These are phyloP conservation scores for Lacerta bilineata DNA, from an alignment of 2,797 vertebrate genomes.

Conservation along the genomic window DNA sequence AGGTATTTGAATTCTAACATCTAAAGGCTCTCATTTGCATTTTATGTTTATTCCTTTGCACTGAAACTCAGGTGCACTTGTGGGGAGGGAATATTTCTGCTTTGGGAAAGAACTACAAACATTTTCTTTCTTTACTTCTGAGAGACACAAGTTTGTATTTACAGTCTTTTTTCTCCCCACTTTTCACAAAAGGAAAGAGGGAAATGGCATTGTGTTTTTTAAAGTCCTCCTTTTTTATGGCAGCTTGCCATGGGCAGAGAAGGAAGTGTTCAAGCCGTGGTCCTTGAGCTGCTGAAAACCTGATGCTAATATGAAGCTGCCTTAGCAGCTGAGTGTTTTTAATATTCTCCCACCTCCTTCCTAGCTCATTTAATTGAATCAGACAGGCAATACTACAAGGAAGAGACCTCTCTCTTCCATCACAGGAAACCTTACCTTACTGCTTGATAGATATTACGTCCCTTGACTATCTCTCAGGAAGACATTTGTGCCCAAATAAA, in stretches of 20 bases:
- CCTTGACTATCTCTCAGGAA: slow-evolving; percentile 42
- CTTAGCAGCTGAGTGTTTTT: slow-evolving; percentile 42
- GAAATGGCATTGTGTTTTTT: slow-evolving; percentile 50
- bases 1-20: slow-evolving; percentile 47
- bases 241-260: slow-evolving; percentile 16
- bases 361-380: slow-evolving; percentile 57
- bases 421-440: slow-evolving; percentile 31
- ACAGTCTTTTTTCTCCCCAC: neutral
- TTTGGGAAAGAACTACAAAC: slow-evolving; percentile 38
- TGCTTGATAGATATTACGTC: slow-evolving; percentile 9
- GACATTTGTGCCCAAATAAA: neutral
- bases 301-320: slow-evolving; percentile 32
- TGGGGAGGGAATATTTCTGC: slow-evolving; percentile 33
- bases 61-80: slow-evolving; percentile 52
- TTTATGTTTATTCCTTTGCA: slow-evolving; percentile 47
- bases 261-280: slow-evolving; percentile 42
- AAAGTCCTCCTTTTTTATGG: slow-evolving; percentile 50
- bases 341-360: slow-evolving; percentile 51
- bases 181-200: neutral
- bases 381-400: slow-evolving; percentile 35
- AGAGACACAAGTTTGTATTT: neutral
- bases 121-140: neutral
- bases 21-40: slow-evolving; percentile 36
- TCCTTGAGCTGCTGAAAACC: slow-evolving; percentile 45
- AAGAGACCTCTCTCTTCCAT: slow-evolving; percentile 35